Conservation (phyloP, 2,797 vertebrate species). For the Chloroceryle inda region DNA sequence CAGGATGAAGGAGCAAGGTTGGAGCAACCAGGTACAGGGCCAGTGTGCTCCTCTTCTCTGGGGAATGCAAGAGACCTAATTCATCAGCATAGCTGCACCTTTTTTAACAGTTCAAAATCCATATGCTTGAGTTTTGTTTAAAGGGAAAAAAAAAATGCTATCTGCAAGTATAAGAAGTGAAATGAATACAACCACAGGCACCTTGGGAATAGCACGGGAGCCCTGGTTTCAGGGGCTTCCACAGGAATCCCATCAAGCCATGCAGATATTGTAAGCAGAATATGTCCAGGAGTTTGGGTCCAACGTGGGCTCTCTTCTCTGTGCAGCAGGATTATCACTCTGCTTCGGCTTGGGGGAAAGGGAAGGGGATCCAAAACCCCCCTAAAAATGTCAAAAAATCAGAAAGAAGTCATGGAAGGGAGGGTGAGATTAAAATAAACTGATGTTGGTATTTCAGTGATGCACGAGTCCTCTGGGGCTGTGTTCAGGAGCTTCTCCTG, state of each 20-base stretch:
- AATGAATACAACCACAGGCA: not conserved
- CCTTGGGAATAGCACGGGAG: not conserved
- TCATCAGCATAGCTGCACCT: not conserved
- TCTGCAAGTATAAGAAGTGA: not conserved
- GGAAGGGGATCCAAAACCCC: not conserved
- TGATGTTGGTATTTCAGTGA: accelerated
- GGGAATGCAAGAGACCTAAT: not conserved
- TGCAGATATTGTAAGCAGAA: not conserved
- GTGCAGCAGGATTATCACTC: not conserved
- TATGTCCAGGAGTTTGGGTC: not conserved
- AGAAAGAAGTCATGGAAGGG: not conserved
- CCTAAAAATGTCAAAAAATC: not conserved
- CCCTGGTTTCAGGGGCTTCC: not conserved
- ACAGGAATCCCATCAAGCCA: not conserved
- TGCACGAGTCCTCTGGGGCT: not conserved
- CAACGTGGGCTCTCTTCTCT: not conserved
- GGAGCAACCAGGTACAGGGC: not conserved
- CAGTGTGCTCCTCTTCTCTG: not conserved
- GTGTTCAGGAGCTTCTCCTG: not conserved
- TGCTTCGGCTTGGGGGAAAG: not conserved
- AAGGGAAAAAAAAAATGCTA: not conserved
- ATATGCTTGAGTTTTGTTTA: not conserved
- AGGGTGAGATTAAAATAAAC: not conserved
- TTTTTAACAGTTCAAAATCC: not conserved
- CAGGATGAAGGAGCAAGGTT: not conserved